Percentiles rank a stretch among this genome's conserved stretches.
Conservation (phyloP, 1,140 invertebrate species). For the Brachionus calyciflorus region DNA sequence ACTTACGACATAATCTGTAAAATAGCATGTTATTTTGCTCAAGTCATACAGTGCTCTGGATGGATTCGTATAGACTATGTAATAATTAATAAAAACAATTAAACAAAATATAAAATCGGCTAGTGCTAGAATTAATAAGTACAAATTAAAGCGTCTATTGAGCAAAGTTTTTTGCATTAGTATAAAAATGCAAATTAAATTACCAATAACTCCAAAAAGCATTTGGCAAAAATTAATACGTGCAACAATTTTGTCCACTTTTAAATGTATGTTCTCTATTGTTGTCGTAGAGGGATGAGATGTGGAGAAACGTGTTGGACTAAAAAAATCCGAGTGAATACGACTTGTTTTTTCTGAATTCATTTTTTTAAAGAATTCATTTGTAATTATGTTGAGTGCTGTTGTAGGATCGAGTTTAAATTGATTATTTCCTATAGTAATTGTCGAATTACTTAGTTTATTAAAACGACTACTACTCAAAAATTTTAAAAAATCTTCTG, state of each 20-base stretch:
- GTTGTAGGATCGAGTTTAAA: neutral
- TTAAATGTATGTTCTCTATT: neutral
- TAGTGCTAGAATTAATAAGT: slow-evolving; percentile 13
- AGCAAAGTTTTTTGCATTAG: slow-evolving; percentile 38
- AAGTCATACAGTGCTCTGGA: slow-evolving; percentile 11
- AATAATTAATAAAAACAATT: slow-evolving; percentile 45
- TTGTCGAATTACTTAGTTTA: neutral
- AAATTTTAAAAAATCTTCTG: neutral
- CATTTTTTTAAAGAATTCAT: neutral
- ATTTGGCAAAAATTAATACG: slow-evolving; percentile 17
- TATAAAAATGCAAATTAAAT: slow-evolving; percentile 32
- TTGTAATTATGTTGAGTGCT: neutral
- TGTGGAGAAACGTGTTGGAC: neutral
- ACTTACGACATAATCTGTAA: slow-evolving; percentile 26
- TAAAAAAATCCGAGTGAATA: neutral
- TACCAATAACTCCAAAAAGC: slow-evolving; percentile 21
- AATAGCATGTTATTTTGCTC: slow-evolving; percentile 37
- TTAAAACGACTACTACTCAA: slow-evolving; percentile 6
- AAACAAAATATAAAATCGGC: slow-evolving; percentile 40
- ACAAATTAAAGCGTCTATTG: slow-evolving; percentile 23
- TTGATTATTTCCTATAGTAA: neutral
- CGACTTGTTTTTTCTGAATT: neutral
- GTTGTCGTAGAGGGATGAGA: neutral
- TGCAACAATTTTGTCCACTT: slow-evolving; percentile 19
- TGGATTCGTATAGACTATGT: slow-evolving; percentile 31